These are phyloP conservation scores for Cydia amplana DNA, from an alignment of 1,140 invertebrate genomes.

Conservation along the genomic window DNA sequence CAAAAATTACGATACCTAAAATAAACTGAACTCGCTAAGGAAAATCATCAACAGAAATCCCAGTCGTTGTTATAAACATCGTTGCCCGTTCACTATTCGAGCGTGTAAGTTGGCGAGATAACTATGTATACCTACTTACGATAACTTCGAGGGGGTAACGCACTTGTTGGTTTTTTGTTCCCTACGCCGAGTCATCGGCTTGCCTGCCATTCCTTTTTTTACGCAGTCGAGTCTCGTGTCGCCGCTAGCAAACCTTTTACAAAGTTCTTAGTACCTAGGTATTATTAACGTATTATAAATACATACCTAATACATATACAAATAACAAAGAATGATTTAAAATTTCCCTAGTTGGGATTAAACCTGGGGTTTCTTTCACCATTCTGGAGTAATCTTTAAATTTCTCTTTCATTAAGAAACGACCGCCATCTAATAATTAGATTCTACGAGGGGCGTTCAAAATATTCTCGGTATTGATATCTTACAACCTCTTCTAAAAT, in stretches of 20 bases:
- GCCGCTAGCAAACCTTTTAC: constrained; percentile 64
- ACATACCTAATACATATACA: no score
- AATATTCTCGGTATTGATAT: no score
- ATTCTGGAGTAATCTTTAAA: background rate
- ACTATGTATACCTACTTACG: constrained; percentile 68
- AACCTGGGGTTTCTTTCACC: no score
- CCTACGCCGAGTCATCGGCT: constrained; percentile 71
- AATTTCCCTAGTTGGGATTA: no score
- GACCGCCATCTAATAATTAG: background rate
- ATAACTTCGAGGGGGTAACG: constrained; percentile 77
- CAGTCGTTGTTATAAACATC: constrained; percentile 8
- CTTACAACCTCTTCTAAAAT: no score
- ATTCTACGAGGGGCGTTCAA: no score
- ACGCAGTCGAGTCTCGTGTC: constrained; percentile 62
- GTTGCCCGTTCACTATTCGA: constrained; percentile 11
- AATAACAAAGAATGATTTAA: no score
- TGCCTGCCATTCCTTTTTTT: constrained; percentile 63
- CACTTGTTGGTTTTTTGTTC: constrained; percentile 73
- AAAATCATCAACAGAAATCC: constrained; percentile 17
- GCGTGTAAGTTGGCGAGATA: constrained; percentile 43
- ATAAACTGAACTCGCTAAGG: background rate
- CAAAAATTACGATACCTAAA: background rate
- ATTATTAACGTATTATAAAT: background rate
- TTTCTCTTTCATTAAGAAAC: background rate
- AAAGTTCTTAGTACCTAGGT: constrained; percentile 36